phyloP scores from a whole-genome alignment of 2,113 vertebrate genomes.

The Chitala chitala region DNA sequence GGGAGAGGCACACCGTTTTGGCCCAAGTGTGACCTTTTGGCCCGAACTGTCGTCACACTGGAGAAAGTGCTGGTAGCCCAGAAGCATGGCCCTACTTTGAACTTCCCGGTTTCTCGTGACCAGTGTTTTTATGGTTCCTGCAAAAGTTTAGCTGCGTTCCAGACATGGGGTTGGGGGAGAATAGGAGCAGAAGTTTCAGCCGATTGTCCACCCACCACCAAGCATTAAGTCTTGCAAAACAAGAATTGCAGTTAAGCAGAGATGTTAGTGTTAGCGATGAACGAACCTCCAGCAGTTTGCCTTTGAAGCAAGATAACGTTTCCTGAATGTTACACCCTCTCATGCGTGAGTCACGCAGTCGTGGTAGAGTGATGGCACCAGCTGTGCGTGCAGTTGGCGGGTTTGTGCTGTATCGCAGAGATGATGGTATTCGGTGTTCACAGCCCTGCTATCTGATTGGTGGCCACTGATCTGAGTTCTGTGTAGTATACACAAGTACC shows the following conservation, averaged over 20 bases:
- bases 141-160: not conserved
- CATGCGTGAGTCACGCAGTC: too few species aligned
- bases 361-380: too few species aligned
- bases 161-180: not conserved
- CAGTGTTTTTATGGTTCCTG: not conserved
- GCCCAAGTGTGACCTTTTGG: not conserved
- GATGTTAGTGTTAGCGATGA: not conserved
- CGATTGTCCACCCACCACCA: too few species aligned
- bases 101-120: not conserved
- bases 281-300: not conserved
- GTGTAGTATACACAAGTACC: too few species aligned
- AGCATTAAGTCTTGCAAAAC: not conserved
- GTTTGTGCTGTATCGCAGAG: not conserved
- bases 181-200: too few species aligned
- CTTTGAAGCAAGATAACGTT: not conserved
- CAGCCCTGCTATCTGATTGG: too few species aligned
- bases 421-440: not conserved
- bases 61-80: not conserved
- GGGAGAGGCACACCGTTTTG: not conserved
- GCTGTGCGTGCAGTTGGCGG: too few species aligned
- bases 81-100: not conserved
- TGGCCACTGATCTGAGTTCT: too few species aligned
- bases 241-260: too few species aligned
- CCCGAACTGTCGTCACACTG: not conserved
- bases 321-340: not conserved